These are phyloP conservation scores for Aulostomus chinensis DNA, from an alignment of 2,797 vertebrate species.

Conservation along the genomic window DNA sequence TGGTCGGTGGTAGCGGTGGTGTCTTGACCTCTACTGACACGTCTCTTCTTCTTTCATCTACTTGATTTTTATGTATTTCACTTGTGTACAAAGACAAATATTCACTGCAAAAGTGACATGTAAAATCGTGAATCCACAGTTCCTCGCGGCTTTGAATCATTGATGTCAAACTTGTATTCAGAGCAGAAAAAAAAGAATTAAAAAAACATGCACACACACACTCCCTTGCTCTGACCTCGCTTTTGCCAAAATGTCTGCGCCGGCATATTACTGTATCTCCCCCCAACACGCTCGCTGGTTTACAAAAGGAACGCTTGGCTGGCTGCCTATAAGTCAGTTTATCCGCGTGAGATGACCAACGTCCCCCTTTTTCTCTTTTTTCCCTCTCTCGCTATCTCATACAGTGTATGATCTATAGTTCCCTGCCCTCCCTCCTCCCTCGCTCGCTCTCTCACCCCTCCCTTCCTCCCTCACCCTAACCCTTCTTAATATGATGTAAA, in stretches of 20 bases:
- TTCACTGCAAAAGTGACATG: too few species aligned
- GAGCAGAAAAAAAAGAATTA: too few species aligned
- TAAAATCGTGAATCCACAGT: too few species aligned
- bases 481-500: conserved; percentile 88
- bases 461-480: conserved; percentile 70
- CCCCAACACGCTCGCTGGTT: conserved; percentile 59
- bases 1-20: too few species aligned
- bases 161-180: conserved; percentile 39
- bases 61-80: too few species aligned
- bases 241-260: conserved; percentile 56
- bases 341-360: conserved; percentile 76
- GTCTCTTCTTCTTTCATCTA: too few species aligned
- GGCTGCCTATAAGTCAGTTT: conserved; percentile 79
- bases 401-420: conserved; percentile 75
- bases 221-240: conserved; percentile 50
- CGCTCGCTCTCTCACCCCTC: too few species aligned
- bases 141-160: neutral
- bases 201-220: conserved; percentile 5
- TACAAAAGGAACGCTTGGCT: conserved; percentile 75
- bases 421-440: conserved; percentile 32
- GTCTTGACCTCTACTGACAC: too few species aligned
- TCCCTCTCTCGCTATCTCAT: conserved; percentile 43
- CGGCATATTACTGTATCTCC: conserved; percentile 67
- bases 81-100: too few species aligned
- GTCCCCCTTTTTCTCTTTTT: conserved; percentile 51